A percentile compares a stretch with the other conserved stretches of the same genome.
Conservation (phyloP, 1,140 invertebrate species). For the Riptortus pedestris region DNA sequence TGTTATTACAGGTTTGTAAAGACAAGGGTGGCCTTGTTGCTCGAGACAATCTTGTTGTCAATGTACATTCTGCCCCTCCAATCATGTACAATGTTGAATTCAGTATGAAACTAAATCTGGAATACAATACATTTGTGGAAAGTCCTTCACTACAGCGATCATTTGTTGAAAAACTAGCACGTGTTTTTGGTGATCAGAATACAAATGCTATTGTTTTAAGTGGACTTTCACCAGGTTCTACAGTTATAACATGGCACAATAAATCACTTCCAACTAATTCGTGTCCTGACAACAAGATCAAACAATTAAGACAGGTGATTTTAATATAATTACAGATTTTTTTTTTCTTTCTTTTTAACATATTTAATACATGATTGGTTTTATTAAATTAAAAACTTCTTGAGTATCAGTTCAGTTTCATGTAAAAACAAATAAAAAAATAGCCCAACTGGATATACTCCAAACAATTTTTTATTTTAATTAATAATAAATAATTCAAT, state of each 20-base stretch:
- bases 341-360: conserved; percentile 12
- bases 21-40: conserved; percentile 55
- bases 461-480: too few relatives aligned
- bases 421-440: too few relatives aligned
- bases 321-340: conserved; percentile 10
- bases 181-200: conserved; percentile 63
- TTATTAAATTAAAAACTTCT: too few relatives aligned
- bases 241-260: conserved; percentile 70
- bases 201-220: conserved; percentile 57
- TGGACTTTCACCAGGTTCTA: conserved; percentile 43
- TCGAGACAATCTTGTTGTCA: conserved; percentile 67
- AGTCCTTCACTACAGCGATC: conserved; percentile 57
- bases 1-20: conserved; percentile 43
- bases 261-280: conserved; percentile 50
- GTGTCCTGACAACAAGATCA: conserved; percentile 68
- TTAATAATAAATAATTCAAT: too few relatives aligned
- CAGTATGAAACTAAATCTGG: conserved; percentile 61
- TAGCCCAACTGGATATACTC: too few relatives aligned
- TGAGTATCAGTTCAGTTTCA: too few relatives aligned
- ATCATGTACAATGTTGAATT: conserved; percentile 56
- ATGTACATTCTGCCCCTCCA: conserved; percentile 48
- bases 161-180: conserved; percentile 65
- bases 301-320: conserved; percentile 46
- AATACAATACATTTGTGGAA: conserved; percentile 55
- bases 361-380: too few relatives aligned